Conservation (phyloP, 2,888 invertebrate genomes). For the Pammene aurita region DNA sequence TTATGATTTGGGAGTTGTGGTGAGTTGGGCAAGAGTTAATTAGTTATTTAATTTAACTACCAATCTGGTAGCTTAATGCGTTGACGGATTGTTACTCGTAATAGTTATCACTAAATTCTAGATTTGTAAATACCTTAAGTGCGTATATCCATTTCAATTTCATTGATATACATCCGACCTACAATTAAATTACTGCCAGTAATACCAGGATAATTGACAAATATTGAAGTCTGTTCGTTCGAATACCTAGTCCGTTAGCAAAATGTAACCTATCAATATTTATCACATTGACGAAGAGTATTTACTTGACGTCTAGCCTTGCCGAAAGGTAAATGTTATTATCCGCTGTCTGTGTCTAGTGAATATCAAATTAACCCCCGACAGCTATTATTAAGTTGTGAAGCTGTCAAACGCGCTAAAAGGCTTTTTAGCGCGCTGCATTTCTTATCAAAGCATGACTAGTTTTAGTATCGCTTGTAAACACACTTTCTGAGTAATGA, state of each 20-base stretch:
- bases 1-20: too few species aligned
- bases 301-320: slow-evolving; percentile 8
- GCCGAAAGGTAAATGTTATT: slow-evolving; percentile 6
- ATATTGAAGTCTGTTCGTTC: not conserved
- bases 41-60: too few species aligned
- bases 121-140: too few species aligned
- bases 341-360: slow-evolving; percentile 27
- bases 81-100: too few species aligned
- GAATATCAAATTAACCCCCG: slow-evolving; percentile 26
- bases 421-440: slow-evolving; percentile 14
- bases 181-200: not conserved
- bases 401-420: slow-evolving; percentile 29
- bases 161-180: too few species aligned
- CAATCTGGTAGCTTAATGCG: too few species aligned
- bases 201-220: slow-evolving; percentile 1
- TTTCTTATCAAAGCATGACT: slow-evolving; percentile 19
- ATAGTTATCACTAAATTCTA: too few species aligned
- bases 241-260: not conserved
- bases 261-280: not conserved
- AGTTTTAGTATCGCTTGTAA: slow-evolving; percentile 12
- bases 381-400: slow-evolving; percentile 31
- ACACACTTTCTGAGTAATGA: slow-evolving; percentile 1
- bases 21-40: too few species aligned
- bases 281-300: slow-evolving; percentile 2
- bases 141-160: too few species aligned